Conservation (phyloP, 1,140 invertebrate species). For the Mylabris phalerata region DNA sequence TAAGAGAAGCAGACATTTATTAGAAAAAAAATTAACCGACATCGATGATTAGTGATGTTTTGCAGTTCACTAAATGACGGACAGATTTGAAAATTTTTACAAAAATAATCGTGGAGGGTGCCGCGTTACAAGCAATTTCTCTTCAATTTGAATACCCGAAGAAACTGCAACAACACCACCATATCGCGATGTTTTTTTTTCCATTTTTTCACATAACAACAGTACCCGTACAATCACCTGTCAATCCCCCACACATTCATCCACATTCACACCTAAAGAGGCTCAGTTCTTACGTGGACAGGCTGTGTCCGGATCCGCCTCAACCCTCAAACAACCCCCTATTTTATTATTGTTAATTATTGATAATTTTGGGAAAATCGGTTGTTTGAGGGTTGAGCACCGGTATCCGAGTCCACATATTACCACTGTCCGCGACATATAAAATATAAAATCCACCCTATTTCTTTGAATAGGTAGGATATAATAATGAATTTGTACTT, state of each 20-base stretch:
- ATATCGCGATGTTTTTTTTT: not conserved
- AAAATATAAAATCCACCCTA: conserved; percentile 29
- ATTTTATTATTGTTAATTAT: no score
- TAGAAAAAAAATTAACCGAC: conserved; percentile 19
- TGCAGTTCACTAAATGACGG: not conserved
- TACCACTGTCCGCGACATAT: conserved; percentile 23
- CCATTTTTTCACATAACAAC: conserved; percentile 13
- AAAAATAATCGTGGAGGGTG: conserved; percentile 13
- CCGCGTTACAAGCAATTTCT: not conserved
- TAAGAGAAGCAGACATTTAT: conserved; percentile 38
- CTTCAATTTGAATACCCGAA: not conserved
- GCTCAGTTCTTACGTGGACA: conserved; percentile 33
- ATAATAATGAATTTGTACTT: conserved; percentile 37
- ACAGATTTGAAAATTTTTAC: conserved; percentile 9
- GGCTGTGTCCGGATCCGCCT: conserved; percentile 1
- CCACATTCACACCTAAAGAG: conserved; percentile 30
- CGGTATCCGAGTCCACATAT: not conserved
- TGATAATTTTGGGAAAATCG: no score
- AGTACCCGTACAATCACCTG: conserved; percentile 37
- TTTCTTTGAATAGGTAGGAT: conserved; percentile 4
- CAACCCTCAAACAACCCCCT: no score
- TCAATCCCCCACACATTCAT: conserved; percentile 30
- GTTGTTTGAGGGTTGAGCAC: no score
- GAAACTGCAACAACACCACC: conserved; percentile 1
- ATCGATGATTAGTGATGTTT: no score